These are phyloP conservation scores for Vulpes vulpes DNA, from an alignment of 2,113 vertebrate species.

Conservation along the genomic window DNA sequence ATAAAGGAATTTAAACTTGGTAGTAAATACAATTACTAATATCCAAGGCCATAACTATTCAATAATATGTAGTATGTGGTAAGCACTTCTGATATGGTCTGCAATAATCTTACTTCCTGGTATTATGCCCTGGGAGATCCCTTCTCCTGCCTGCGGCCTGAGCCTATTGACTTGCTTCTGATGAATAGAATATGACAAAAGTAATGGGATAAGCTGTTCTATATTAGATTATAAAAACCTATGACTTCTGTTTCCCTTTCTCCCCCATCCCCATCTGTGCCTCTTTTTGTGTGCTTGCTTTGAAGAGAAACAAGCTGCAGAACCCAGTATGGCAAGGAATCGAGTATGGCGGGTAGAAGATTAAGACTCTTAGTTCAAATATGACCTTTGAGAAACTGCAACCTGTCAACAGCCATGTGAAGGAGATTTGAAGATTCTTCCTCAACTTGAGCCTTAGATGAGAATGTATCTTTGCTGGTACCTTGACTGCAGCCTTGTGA, in stretches of 20 bases:
- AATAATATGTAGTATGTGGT: not conserved
- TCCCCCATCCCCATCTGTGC: not conserved
- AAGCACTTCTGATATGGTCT: not conserved
- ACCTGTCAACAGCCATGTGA: not conserved
- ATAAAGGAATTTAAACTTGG: not conserved
- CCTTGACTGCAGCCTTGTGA: not conserved
- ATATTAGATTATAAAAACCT: not conserved
- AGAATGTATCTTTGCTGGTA: not conserved
- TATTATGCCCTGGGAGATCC: not conserved
- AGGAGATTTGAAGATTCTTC: not conserved
- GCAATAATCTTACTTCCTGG: not conserved
- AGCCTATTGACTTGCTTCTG: not conserved
- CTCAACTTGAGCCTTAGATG: not conserved
- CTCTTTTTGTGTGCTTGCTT: not conserved
- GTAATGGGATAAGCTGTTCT: not conserved
- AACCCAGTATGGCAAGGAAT: accelerated
- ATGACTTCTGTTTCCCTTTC: not conserved
- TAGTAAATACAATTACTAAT: not conserved
- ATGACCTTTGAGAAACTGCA: not conserved
- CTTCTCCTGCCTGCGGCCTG: not conserved
- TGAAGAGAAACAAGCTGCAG: not conserved
- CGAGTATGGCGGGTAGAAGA: not conserved
- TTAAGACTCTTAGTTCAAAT: not conserved
- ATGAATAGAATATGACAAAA: not conserved
- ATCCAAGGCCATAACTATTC: not conserved